A percentile compares a stretch with the other conserved stretches of the same genome.
These are phyloP conservation scores for Ligdia adustata DNA, from an alignment of 2,888 invertebrate genomes.

Conservation along the genomic window DNA sequence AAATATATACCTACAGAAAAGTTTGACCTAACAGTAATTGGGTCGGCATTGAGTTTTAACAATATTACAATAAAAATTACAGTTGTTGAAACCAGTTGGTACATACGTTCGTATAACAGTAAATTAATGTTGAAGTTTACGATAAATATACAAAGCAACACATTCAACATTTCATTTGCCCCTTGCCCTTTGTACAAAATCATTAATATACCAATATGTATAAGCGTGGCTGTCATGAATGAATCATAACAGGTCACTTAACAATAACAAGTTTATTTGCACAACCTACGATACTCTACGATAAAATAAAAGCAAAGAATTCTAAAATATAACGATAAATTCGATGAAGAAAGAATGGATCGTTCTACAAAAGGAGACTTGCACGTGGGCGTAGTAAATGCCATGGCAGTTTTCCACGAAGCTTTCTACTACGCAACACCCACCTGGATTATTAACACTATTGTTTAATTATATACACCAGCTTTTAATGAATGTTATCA, in stretches of 20 bases:
- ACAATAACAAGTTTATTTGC: neutral
- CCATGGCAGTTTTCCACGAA: constrained; percentile 14
- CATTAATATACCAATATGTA: no score
- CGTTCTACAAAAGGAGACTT: constrained; percentile 3
- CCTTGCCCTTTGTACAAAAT: neutral
- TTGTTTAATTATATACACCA: constrained; percentile 9
- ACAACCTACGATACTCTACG: neutral
- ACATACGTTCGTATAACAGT: no score
- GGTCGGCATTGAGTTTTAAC: no score
- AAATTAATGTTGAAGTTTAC: no score
- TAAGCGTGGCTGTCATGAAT: neutral
- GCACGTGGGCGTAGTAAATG: constrained; percentile 19
- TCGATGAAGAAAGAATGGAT: constrained; percentile 5
- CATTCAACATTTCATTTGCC: neutral
- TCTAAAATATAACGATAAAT: no score
- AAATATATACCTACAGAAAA: no score
- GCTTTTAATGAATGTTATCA: neutral
- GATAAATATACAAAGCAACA: no score
- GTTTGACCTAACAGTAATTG: no score
- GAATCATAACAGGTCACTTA: neutral
- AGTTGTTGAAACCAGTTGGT: no score
- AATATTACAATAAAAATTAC: no score
- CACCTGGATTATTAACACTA: constrained; percentile 8
- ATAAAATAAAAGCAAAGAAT: constrained; percentile 1
- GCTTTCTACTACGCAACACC: constrained; percentile 5